Evolutionary conservation across 2,113 vertebrate species (phyloP).

Genomic region (Eulemur rufifrons): DNA sequence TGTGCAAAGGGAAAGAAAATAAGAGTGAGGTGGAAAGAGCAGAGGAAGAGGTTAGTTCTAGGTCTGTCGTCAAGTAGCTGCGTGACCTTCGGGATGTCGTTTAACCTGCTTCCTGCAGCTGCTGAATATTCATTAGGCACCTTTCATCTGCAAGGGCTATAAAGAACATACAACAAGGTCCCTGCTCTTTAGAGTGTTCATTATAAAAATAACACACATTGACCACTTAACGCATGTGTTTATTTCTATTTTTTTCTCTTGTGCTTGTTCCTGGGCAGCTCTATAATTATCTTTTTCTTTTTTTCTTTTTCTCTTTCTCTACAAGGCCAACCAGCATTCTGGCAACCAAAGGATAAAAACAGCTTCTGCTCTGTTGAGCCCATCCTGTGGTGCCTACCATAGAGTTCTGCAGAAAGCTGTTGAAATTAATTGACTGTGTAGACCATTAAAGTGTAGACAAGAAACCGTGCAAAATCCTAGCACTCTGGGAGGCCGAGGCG

Average conservation of each 20-base stretch:
- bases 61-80: neutral
- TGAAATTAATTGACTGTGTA: neutral
- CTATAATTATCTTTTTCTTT: slow-evolving; percentile 17
- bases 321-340: neutral
- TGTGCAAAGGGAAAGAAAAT: neutral
- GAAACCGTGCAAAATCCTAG: neutral
- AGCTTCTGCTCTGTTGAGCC: neutral
- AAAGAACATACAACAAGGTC: neutral
- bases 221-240: neutral
- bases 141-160: neutral
- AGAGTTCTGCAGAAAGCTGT: neutral
- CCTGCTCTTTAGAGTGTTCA: neutral
- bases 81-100: fast-evolving
- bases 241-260: slow-evolving; percentile 44
- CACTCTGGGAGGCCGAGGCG: too few relatives aligned
- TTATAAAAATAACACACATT: slow-evolving; percentile 42
- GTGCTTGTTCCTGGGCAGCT: slow-evolving; percentile 41
- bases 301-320: neutral
- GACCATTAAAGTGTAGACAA: neutral
- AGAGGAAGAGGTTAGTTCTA: neutral
- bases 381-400: neutral
- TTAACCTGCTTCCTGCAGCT: neutral
- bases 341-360: neutral
- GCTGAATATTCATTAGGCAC: slow-evolving; percentile 51
- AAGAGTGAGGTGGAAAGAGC: neutral